Conservation (phyloP, 2,113 vertebrate species). For the Zosterops pallidus region DNA sequence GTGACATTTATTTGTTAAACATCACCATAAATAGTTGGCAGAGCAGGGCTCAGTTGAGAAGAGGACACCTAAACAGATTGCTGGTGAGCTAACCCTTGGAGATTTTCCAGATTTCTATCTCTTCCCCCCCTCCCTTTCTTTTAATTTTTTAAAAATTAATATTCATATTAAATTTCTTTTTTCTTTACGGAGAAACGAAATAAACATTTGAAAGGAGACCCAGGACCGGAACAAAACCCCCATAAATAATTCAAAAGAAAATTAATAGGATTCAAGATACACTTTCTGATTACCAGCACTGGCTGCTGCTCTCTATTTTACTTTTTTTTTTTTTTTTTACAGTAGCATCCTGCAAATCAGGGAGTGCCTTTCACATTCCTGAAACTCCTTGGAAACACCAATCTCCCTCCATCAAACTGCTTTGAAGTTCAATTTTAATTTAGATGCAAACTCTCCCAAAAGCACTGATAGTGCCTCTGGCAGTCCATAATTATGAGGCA, state of each 20-base stretch:
- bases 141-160: not conserved
- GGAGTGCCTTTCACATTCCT: constrained; percentile 27
- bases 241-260: constrained; percentile 67
- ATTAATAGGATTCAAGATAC: constrained; percentile 32
- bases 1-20: constrained; percentile 30
- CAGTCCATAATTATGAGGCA: constrained; percentile 48
- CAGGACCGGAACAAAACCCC: not conserved
- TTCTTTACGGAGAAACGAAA: constrained; percentile 38
- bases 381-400: constrained; percentile 54
- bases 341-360: constrained; percentile 58
- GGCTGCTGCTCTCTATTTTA: not conserved
- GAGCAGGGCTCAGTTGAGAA: not conserved
- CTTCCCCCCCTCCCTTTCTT: not conserved
- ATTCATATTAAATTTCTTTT: not conserved
- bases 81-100: constrained; percentile 13
- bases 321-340: not conserved
- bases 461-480: constrained; percentile 42
- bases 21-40: constrained; percentile 26
- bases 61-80: constrained; percentile 1
- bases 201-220: constrained; percentile 50
- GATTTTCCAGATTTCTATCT: constrained; percentile 16
- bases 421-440: constrained; percentile 77
- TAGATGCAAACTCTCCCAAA: constrained; percentile 66
- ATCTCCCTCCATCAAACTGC: constrained; percentile 43
- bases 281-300: constrained; percentile 25